Conservation (phyloP, 2,888 invertebrate species). For the Apotomis betuletana region DNA sequence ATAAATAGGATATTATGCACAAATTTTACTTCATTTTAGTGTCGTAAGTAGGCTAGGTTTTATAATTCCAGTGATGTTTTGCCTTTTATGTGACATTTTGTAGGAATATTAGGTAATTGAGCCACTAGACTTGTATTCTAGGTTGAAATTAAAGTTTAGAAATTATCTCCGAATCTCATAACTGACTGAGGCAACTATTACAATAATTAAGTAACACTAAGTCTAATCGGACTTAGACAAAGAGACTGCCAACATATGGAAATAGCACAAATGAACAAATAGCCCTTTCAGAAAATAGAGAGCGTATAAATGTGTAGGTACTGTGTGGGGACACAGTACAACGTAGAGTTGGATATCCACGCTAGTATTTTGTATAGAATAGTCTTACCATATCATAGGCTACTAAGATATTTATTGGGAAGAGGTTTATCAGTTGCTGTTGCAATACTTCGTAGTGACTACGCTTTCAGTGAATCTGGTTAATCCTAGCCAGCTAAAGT, state of each 20-base stretch:
- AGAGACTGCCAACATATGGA: not conserved
- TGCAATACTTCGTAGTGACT: slow-evolving; percentile 1
- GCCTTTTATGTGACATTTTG: slow-evolving; percentile 31
- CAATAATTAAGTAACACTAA: not conserved
- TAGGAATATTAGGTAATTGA: slow-evolving; percentile 15
- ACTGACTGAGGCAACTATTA: not conserved
- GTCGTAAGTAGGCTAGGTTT: slow-evolving; percentile 16
- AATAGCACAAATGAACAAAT: not conserved
- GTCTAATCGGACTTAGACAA: not conserved
- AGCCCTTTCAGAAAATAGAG: not conserved
- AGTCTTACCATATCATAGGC: slow-evolving; percentile 53
- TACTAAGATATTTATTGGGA: slow-evolving; percentile 50
- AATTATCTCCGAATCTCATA: slow-evolving; percentile 5
- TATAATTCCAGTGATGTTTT: slow-evolving; percentile 29
- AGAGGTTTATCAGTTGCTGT: slow-evolving; percentile 20
- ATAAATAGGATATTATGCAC: slow-evolving; percentile 31
- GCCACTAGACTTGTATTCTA: slow-evolving; percentile 8
- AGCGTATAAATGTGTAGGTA: not conserved
- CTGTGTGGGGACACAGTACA: no score
- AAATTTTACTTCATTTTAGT: slow-evolving; percentile 23
- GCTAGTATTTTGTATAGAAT: slow-evolving; percentile 33
- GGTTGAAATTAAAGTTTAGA: slow-evolving; percentile 13
- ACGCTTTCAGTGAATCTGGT: slow-evolving; percentile 2
- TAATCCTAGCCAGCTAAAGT: not conserved
- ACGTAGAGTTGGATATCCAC: not conserved